Evolutionary conservation across 2,113 vertebrate genomes (phyloP).

Genomic region (Syngnathoides biaculeatus): DNA sequence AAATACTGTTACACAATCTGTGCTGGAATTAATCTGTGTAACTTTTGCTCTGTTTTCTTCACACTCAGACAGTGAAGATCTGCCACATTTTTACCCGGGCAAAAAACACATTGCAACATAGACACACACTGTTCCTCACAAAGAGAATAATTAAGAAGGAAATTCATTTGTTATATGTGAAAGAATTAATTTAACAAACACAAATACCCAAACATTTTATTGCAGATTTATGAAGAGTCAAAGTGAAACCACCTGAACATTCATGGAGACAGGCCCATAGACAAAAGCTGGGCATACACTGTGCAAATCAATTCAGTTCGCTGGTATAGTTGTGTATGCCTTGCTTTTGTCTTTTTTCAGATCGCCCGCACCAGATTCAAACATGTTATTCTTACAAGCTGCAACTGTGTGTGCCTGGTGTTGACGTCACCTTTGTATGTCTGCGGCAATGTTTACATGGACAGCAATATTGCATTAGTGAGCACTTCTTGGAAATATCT

Average conservation of each 20-base stretch:
- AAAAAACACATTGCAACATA: too few species aligned
- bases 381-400: background rate
- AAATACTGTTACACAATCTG: too few species aligned
- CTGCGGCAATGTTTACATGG: conserved; percentile 3
- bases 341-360: background rate
- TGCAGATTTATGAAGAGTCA: background rate
- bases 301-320: background rate
- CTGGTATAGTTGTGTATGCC: background rate
- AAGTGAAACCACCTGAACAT: background rate
- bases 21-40: too few species aligned
- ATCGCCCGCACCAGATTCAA: background rate
- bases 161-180: background rate
- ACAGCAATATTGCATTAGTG: background rate
- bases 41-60: too few species aligned
- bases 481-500: background rate
- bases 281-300: conserved; percentile 1
- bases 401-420: background rate
- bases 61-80: too few species aligned
- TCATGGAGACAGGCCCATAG: background rate
- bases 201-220: background rate
- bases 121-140: too few species aligned
- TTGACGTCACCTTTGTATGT: background rate
- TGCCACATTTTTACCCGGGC: too few species aligned
- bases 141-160: background rate
- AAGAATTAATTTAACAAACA: background rate